A percentile compares a stretch with the other conserved stretches of the same genome.
These are phyloP conservation scores for Thelaira solivaga DNA, from an alignment of 2,888 invertebrate genomes.

Conservation along the genomic window DNA sequence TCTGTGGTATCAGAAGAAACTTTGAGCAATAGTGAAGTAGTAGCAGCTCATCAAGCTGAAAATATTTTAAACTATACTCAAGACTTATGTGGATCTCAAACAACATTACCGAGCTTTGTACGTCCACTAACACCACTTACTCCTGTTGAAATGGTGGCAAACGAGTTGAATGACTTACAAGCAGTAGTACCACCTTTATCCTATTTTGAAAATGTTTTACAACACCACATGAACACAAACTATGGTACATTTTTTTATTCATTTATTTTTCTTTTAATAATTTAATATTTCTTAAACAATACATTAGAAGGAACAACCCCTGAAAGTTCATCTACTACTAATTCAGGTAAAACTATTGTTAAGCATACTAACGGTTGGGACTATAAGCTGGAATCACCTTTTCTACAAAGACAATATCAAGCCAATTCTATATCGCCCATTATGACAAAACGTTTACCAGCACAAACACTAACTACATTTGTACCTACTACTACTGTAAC, in stretches of 20 bases:
- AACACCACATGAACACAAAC: conserved; percentile 71
- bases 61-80: conserved; percentile 66
- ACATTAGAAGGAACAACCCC: conserved; percentile 65
- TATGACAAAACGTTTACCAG: conserved; percentile 55
- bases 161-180: conserved; percentile 74
- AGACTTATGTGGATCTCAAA: conserved; percentile 69
- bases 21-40: conserved; percentile 73
- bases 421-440: conserved; percentile 65
- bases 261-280: background rate
- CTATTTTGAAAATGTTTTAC: conserved; percentile 76
- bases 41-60: conserved; percentile 65
- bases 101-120: conserved; percentile 69
- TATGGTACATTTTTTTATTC: conserved; percentile 65
- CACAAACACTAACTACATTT: conserved; percentile 69
- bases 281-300: background rate
- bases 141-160: conserved; percentile 73
- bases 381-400: conserved; percentile 74
- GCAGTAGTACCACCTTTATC: conserved; percentile 74
- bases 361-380: conserved; percentile 76
- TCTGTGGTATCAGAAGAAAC: conserved; percentile 87
- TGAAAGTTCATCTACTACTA: conserved; percentile 70
- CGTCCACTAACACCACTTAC: conserved; percentile 72
- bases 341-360: conserved; percentile 67
- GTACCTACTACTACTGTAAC: conserved; percentile 67
- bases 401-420: conserved; percentile 70